Evolutionary conservation across 2,888 invertebrate species (phyloP), one percentile per base, ranked within the genome.

Genomic region (Cephus runcator): DNA sequence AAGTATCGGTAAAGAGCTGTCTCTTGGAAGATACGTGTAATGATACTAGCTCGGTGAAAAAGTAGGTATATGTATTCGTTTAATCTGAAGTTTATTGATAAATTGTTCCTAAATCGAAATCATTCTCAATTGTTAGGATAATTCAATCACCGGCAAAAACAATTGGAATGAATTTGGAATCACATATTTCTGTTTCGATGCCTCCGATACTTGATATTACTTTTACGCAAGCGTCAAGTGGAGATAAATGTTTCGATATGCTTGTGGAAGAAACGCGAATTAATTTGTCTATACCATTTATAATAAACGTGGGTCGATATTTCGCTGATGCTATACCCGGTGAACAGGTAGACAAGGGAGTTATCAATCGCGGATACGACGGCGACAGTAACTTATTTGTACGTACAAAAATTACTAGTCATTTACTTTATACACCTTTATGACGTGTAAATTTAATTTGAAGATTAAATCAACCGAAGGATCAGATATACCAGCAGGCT

Each of bases 271-370:
- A 95, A 82, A 93, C 96, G 3, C 92, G 96, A 68, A 88, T 96
- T 77, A 96, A 96, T 89, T 92, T 97, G 0, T 95, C 96, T 0
- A 93, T 96, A 80, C 95, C 96, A 0, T 96, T 96, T 92, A 91
- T 96, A 73, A 88, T 93, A 86, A 93, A 93, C 35, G 90, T 96
- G 77, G 93, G 93, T 0, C 92, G 93, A 78, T 95, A 95, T 82
- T 91, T 96, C 82, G 91, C 94, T 71, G 94, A 94, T 77, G 94
- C 95, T 4, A 91, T 95, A 87, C 95, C 94, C 1, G 92, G 93
- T 88, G 85, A 90, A 56, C 93, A 93, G 56, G 90, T 93, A 81
- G 95, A 95, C 11, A 94, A 94, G 11, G 96, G 96, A 0, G 93
- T 95, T 34, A 92, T 96, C 36, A 96, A 96, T 89, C 95, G 94